Conservation (phyloP, 2,113 vertebrate species). For the Zosterops lateralis region DNA sequence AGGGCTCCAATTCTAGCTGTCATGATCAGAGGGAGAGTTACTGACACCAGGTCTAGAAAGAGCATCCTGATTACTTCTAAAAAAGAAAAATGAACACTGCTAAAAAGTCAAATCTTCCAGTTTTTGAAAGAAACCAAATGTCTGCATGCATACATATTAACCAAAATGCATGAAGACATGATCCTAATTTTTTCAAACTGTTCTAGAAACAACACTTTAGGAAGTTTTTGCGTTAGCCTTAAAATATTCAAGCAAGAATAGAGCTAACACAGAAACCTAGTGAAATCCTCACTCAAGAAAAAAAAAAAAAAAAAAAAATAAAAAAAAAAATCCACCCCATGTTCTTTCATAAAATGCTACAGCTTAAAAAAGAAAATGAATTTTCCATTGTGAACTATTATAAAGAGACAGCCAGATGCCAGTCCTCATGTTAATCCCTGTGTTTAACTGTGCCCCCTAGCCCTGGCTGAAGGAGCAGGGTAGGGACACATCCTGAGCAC, state of each 20-base stretch:
- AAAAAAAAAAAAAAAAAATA: background rate
- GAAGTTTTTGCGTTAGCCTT: background rate
- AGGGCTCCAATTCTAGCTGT: background rate
- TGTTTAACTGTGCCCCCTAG: background rate
- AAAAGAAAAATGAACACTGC: background rate
- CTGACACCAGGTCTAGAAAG: background rate
- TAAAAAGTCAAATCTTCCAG: background rate
- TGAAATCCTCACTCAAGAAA: background rate
- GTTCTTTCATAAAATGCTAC: background rate
- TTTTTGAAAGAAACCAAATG: background rate
- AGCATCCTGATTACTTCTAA: background rate
- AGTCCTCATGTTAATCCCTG: background rate
- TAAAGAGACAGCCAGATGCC: background rate
- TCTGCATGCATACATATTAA: background rate
- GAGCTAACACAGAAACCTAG: background rate
- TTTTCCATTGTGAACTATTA: background rate
- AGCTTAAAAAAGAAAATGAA: background rate
- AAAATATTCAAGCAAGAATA: background rate
- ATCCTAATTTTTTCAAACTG: background rate
- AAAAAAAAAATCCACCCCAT: background rate
- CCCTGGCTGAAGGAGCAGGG: background rate
- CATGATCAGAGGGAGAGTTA: background rate
- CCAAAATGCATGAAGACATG: background rate
- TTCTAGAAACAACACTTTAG: background rate
- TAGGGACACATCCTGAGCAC: fast-evolving